These are phyloP conservation scores for Alectura lathami DNA, from an alignment of 2,113 vertebrate genomes.

Conservation along the genomic window DNA sequence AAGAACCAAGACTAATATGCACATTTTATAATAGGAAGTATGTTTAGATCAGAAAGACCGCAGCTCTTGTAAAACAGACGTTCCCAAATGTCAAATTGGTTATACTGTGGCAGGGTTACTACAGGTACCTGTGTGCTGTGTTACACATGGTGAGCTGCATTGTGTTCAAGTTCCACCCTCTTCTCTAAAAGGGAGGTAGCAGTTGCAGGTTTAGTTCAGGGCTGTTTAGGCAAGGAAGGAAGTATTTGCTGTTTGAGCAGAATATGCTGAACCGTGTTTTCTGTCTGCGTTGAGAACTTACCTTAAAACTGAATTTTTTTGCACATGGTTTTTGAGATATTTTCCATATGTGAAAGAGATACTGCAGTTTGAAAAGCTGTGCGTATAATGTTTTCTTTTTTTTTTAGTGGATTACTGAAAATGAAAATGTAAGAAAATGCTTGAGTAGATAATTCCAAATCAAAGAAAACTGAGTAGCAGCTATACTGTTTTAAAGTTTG, in stretches of 20 bases:
- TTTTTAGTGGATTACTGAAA: background rate
- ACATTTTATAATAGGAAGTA: background rate
- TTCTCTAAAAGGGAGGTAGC: background rate
- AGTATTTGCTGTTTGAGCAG: background rate
- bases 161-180: background rate
- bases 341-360: background rate
- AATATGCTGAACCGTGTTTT: background rate
- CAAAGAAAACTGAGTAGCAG: background rate
- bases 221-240: background rate
- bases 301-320: background rate
- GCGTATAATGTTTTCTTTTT: background rate
- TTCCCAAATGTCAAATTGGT: background rate
- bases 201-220: background rate
- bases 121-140: background rate
- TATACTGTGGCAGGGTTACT: background rate
- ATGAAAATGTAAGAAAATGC: background rate
- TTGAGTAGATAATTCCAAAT: background rate
- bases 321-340: background rate
- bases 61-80: background rate
- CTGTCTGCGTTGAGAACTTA: background rate
- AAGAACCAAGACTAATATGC: background rate
- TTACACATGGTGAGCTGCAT: background rate
- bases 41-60: background rate
- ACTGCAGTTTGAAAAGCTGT: no score
- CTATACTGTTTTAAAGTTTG: background rate